Percentiles rank a stretch among this genome's conserved stretches.
These are phyloP conservation scores for Palaemon carinicauda DNA, from an alignment of 1,140 invertebrate genomes.

Conservation along the genomic window DNA sequence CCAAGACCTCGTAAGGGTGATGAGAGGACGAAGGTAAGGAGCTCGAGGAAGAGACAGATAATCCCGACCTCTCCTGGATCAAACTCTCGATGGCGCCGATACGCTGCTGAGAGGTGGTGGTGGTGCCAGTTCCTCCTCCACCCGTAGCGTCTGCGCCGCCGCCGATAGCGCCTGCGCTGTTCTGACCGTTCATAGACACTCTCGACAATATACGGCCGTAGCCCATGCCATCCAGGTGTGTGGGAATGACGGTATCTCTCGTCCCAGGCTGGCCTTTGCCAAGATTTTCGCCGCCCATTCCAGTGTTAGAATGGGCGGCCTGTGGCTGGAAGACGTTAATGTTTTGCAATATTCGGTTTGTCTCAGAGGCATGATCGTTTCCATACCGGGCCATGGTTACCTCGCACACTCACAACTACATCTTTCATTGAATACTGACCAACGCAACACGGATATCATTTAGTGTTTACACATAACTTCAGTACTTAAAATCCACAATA, in stretches of 20 bases:
- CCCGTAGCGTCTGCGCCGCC: neutral
- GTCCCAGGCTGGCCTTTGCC: too few relatives aligned
- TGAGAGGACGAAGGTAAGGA: neutral
- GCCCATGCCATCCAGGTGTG: neutral
- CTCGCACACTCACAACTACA: neutral
- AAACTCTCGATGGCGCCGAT: slow-evolving; percentile 70
- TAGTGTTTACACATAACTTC: neutral
- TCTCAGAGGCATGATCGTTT: slow-evolving; percentile 28
- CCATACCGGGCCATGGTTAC: slow-evolving; percentile 46
- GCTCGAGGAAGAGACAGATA: slow-evolving; percentile 21
- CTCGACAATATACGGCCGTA: slow-evolving; percentile 47
- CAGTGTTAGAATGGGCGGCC: slow-evolving; percentile 29
- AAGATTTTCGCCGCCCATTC: slow-evolving; percentile 32
- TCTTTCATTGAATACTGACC: neutral
- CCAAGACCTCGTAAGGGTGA: slow-evolving; percentile 73
- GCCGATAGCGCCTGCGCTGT: slow-evolving; percentile 33
- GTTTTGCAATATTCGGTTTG: slow-evolving; percentile 41
- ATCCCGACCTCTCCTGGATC: slow-evolving; percentile 63
- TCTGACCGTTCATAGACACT: neutral
- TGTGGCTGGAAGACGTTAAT: slow-evolving; percentile 16
- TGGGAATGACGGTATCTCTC: too few relatives aligned
- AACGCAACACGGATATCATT: slow-evolving; percentile 6
- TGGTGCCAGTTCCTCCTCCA: neutral
- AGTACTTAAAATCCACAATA: neutral
- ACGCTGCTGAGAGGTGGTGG: slow-evolving; percentile 60